Percentiles rank a stretch among this genome's conserved stretches.
Conservation (phyloP, 2,797 vertebrate species). For the Spheniscus humboldti region DNA sequence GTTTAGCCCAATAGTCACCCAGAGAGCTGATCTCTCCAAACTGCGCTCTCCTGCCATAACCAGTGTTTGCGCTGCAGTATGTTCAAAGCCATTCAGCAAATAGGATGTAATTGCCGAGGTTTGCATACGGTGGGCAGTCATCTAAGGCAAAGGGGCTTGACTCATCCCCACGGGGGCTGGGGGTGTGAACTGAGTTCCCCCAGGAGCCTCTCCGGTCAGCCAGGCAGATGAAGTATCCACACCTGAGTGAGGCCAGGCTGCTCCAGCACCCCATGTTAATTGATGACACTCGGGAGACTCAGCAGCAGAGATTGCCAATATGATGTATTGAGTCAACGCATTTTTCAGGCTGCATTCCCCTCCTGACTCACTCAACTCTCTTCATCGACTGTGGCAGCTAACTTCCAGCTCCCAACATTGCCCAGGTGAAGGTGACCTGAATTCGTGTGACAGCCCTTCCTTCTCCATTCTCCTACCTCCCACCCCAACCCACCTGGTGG, state of each 20-base stretch:
- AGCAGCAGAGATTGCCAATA: background rate
- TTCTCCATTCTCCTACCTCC: background rate
- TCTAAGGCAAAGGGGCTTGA: background rate
- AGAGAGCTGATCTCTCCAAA: background rate
- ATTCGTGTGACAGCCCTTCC: background rate
- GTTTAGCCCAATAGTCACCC: background rate
- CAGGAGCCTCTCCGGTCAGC: background rate
- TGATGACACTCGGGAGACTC: background rate
- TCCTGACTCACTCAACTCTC: background rate
- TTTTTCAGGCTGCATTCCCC: background rate
- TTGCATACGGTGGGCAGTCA: background rate
- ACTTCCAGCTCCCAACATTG: background rate
- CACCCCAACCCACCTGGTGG: background rate
- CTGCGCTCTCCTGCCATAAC: fast-evolving
- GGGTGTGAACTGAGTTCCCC: background rate
- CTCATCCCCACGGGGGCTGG: background rate
- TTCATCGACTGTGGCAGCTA: background rate
- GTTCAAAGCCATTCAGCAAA: background rate
- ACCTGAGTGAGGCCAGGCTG: background rate
- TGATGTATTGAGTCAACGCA: background rate
- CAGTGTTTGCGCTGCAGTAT: fast-evolving
- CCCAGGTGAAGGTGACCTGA: background rate
- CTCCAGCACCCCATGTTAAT: background rate
- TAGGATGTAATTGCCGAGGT: background rate
- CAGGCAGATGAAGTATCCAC: background rate